Evolutionary conservation across 2,797 vertebrate species (phyloP), one percentile per base, ranked within the genome.

Genomic region (Liparis tanakae): DNA sequence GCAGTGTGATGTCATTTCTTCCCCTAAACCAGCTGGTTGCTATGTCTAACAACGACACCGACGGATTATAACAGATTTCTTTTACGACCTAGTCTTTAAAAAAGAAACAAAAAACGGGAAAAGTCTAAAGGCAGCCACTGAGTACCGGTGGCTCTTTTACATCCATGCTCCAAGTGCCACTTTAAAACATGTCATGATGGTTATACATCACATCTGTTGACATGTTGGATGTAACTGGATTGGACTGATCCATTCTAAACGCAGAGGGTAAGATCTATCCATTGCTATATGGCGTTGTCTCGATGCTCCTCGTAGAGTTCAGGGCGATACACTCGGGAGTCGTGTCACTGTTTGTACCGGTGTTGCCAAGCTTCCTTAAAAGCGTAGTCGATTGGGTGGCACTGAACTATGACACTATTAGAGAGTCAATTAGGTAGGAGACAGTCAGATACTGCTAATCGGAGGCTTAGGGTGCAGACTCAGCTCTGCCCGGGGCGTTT

Each of bases 381-480:
- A 86, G 78, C 77, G 60, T 75, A 80, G 81, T 88, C 80, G 82
- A 85, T 89, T 88, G 80, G 68, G 79, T 85, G 85, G 76, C 82
- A 79, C 63, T 87, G 87, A 90, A 89, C 89, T 90, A 88, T 89
- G 85, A 79, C 85, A 87, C 78, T 59, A 87, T 90, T 88, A 87
- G 70, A 85, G 81, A 88, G 89, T 87, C 84, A 90, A 89, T 91
- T 88, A 90, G 84, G 83, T 72, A 74, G 70, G 68, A 71, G 34
- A 6, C 80, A 79, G 79, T 87, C 67, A 82, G 78, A 72, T 54
- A 34, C 54, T 79, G 30, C 58, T 79, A 53, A 86, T 86, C 72
- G 68, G 56, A n/a, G 62, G 70, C 78, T 86, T 51, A 64, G 65
- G 70, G 77, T 70, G 74, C 13, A 20, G 70, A 74, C 63, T 81